Evolutionary conservation across 2,888 invertebrate species (phyloP).

Genomic region (Microctonus hyperodae): DNA sequence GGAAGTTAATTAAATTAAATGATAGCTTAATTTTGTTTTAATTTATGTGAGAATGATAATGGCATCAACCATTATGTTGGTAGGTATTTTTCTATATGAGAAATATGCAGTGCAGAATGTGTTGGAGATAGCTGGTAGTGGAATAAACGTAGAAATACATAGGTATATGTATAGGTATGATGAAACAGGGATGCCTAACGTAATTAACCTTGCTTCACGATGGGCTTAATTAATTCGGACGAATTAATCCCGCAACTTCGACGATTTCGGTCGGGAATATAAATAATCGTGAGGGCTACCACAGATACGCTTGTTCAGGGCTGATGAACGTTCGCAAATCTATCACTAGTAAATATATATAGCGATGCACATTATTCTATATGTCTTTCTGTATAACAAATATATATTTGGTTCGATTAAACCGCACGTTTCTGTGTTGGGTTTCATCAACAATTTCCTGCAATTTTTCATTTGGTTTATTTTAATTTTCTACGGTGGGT

Average conservation of each 20-base stretch:
- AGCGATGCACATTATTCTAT: neutral
- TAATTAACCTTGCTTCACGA: conserved; percentile 29
- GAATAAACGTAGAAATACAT: no score
- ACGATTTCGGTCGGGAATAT: conserved; percentile 31
- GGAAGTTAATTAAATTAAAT: no score
- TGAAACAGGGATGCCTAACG: conserved; percentile 21
- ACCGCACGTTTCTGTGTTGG: neutral
- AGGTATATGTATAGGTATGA: neutral
- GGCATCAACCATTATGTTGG: neutral
- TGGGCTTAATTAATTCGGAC: conserved; percentile 33
- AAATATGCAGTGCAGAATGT: neutral
- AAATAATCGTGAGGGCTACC: conserved; percentile 30
- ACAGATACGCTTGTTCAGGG: conserved; percentile 9
- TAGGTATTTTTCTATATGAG: neutral
- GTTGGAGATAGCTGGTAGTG: neutral
- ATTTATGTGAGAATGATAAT: neutral
- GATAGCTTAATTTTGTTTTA: no score
- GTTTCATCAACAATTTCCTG: neutral
- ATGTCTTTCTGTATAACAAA: neutral
- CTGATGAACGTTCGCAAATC: conserved; percentile 21
- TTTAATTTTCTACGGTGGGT: neutral
- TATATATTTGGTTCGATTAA: conserved; percentile 11
- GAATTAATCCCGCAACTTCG: conserved; percentile 34
- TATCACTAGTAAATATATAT: conserved; percentile 6
- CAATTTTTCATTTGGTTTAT: no score